These are phyloP conservation scores for Onchidella celtica DNA, from an alignment of 2,888 invertebrate species.

Conservation along the genomic window DNA sequence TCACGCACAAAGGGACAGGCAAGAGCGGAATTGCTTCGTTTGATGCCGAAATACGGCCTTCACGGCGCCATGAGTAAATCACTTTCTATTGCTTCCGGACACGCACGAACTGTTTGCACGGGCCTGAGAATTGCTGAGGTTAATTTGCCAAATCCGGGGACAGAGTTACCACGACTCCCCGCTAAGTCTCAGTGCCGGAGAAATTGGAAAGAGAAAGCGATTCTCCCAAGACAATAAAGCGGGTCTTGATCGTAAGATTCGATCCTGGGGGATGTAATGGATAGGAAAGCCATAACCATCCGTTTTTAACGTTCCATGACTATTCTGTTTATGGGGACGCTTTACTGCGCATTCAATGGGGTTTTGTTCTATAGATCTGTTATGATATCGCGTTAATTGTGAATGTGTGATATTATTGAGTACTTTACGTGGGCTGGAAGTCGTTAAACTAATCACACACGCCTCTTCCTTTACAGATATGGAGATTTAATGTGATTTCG, in stretches of 20 bases:
- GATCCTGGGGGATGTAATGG: not conserved
- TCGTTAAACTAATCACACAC: too few relatives aligned
- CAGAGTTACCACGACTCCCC: not conserved
- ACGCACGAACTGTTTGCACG: constrained; percentile 17
- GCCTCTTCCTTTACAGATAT: too few relatives aligned
- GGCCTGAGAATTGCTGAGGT: not conserved
- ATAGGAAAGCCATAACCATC: not conserved
- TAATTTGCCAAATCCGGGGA: not conserved
- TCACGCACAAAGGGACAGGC: not conserved
- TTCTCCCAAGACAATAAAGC: not conserved
- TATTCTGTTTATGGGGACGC: too few relatives aligned
- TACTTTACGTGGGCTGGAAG: too few relatives aligned
- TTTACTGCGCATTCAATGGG: too few relatives aligned
- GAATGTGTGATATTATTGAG: too few relatives aligned
- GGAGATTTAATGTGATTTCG: too few relatives aligned
- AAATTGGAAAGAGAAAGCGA: not conserved
- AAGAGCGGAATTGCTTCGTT: constrained; percentile 7
- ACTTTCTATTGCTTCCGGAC: constrained; percentile 20
- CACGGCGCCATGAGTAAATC: not conserved
- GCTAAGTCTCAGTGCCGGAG: not conserved
- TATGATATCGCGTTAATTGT: too few relatives aligned
- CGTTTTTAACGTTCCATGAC: not conserved
- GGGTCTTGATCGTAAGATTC: not conserved
- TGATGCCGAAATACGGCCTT: constrained; percentile 10
- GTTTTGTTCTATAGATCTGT: too few relatives aligned